These are phyloP conservation scores for Steinernema carpocapsae DNA, from an alignment of 2,888 invertebrate genomes.

Conservation along the genomic window DNA sequence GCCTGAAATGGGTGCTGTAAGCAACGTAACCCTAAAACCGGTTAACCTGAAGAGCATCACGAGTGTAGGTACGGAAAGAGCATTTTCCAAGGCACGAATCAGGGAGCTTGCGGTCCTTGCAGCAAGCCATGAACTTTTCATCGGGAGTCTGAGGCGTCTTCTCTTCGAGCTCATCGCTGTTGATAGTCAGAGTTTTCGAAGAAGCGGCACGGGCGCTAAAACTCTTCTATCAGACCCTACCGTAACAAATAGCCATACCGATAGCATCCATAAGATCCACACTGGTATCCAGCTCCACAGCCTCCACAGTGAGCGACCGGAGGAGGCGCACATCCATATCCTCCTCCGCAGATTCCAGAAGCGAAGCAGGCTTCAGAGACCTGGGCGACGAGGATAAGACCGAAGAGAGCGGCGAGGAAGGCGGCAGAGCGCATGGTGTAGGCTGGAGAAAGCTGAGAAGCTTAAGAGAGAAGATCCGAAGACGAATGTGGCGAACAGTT, in stretches of 20 bases:
- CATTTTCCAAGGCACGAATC: constrained; percentile 66
- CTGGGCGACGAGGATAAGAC: constrained; percentile 4
- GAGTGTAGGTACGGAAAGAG: constrained; percentile 61
- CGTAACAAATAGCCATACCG: neutral
- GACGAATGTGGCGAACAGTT: neutral
- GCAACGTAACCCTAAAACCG: neutral
- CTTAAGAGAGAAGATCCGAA: neutral
- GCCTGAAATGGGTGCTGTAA: constrained; percentile 47
- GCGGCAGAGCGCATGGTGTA: neutral
- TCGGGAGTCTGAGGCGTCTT: constrained; percentile 56
- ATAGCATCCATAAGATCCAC: constrained; percentile 6
- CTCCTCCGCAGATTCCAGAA: constrained; percentile 65
- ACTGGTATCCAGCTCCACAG: constrained; percentile 39
- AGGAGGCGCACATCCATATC: constrained; percentile 59
- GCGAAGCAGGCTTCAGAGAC: constrained; percentile 62
- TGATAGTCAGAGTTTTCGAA: constrained; percentile 55
- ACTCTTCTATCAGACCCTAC: constrained; percentile 47
- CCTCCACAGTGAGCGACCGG: constrained; percentile 49
- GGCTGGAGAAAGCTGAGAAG: too few species aligned
- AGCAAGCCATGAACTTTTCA: constrained; percentile 66
- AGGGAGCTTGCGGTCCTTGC: constrained; percentile 64
- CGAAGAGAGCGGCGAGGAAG: neutral
- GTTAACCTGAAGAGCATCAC: constrained; percentile 59
- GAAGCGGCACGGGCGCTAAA: constrained; percentile 54
- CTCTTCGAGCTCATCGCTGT: constrained; percentile 42